Percentiles rank a stretch among this genome's conserved stretches.
phyloP scores from a whole-genome alignment of 1,140 invertebrate species.

The Tetranychus cinnabarinus region DNA sequence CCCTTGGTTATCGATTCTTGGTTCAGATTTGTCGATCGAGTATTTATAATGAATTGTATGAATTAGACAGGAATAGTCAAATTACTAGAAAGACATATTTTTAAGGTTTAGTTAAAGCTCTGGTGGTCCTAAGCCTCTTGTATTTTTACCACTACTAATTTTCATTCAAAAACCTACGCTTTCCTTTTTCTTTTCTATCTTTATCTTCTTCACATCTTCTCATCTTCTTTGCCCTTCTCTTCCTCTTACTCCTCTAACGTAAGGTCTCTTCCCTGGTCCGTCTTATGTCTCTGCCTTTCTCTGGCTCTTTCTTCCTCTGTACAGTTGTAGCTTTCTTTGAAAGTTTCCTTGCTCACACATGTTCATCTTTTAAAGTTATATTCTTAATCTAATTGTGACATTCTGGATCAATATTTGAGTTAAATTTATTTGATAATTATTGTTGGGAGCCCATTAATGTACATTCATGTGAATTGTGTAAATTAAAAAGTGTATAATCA shows the following conservation, averaged over 20 bases:
- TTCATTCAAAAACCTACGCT: neutral
- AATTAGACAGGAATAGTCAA: too few relatives aligned
- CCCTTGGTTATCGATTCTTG: too few relatives aligned
- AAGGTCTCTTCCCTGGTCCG: neutral
- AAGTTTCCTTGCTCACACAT: neutral
- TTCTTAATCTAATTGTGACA: neutral
- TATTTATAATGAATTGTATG: too few relatives aligned
- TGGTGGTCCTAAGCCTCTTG: too few relatives aligned
- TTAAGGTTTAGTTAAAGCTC: too few relatives aligned
- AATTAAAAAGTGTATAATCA: neutral
- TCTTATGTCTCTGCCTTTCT: neutral
- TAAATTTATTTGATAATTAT: neutral
- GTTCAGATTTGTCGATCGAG: too few relatives aligned
- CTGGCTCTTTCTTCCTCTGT: neutral
- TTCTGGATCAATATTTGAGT: neutral
- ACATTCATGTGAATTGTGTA: neutral
- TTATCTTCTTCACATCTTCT: neutral
- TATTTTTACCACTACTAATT: neutral
- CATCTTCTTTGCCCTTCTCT: neutral
- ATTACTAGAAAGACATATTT: too few relatives aligned
- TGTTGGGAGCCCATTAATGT: neutral
- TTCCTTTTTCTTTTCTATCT: neutral
- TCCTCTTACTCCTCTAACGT: neutral
- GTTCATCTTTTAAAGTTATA: neutral
- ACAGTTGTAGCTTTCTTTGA: neutral